These are phyloP conservation scores for Papilio aristodemus DNA, from an alignment of 1,140 invertebrate species.

Conservation along the genomic window DNA sequence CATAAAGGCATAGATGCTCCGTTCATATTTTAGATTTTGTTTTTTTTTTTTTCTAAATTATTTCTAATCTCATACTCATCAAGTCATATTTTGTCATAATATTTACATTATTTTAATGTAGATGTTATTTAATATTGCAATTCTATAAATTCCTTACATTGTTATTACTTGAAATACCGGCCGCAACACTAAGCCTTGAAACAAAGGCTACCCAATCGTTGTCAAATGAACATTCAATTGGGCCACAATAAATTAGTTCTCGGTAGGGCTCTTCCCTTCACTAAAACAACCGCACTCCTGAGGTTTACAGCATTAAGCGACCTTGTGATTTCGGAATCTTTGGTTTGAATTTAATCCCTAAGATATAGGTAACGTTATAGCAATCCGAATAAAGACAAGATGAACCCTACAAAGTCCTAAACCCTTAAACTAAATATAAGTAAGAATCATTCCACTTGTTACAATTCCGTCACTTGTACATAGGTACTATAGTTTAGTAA, in stretches of 20 bases:
- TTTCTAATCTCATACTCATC: too few species aligned
- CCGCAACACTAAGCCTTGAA: conserved; percentile 48
- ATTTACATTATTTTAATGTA: not conserved
- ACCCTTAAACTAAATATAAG: not conserved
- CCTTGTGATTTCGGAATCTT: conserved; percentile 4
- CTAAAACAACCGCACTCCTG: conserved; percentile 47
- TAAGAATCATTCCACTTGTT: too few species aligned
- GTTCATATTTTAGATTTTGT: too few species aligned
- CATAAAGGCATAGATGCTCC: too few species aligned
- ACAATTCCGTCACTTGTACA: too few species aligned
- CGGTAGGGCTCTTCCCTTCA: conserved; percentile 51
- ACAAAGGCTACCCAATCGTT: conserved; percentile 71
- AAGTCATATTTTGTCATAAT: too few species aligned
- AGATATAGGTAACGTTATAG: too few species aligned
- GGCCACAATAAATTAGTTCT: conserved; percentile 71
- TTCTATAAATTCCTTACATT: not conserved
- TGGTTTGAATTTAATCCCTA: not conserved
- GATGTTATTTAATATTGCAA: not conserved
- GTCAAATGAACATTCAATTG: conserved; percentile 78
- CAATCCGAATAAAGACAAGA: not conserved
- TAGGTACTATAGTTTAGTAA: too few species aligned
- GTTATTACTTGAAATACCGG: conserved; percentile 1
- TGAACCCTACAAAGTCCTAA: too few species aligned
- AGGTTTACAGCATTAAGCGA: conserved; percentile 15
- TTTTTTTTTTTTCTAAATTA: too few species aligned